Percentiles rank a stretch among this genome's conserved stretches.
Conservation (phyloP, 2,113 vertebrate genomes). For the Catharus minimus region DNA sequence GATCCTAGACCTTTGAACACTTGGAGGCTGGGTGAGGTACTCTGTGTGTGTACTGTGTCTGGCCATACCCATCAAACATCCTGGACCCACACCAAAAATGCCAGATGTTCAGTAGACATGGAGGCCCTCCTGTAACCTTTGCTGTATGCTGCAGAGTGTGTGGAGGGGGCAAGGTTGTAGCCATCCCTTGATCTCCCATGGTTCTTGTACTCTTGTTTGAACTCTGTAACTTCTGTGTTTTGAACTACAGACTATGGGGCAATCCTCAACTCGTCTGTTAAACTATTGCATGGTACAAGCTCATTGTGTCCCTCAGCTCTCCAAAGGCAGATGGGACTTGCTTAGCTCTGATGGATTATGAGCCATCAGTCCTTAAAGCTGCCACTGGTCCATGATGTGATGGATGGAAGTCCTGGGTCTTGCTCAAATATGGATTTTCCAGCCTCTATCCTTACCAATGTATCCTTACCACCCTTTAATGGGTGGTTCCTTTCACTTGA, state of each 20-base stretch:
- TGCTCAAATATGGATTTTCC: background rate
- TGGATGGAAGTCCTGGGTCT: background rate
- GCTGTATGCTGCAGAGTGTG: background rate
- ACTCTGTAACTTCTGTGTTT: background rate
- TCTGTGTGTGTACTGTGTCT: constrained; percentile 39
- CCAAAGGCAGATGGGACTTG: background rate
- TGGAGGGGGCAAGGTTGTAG: background rate
- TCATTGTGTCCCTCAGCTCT: background rate
- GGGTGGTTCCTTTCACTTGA: background rate
- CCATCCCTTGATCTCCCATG: background rate
- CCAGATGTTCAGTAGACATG: constrained; percentile 71
- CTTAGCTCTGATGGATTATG: background rate
- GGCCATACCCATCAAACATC: constrained; percentile 69
- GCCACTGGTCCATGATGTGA: background rate
- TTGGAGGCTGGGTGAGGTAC: constrained; percentile 57
- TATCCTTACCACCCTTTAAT: background rate
- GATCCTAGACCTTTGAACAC: constrained; percentile 64
- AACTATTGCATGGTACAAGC: background rate
- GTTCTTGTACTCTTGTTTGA: background rate
- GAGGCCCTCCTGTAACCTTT: constrained; percentile 50
- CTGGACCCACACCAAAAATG: constrained; percentile 72
- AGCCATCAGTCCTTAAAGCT: background rate
- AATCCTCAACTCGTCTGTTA: background rate
- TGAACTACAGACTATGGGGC: background rate
- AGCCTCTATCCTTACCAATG: background rate